Base-by-base conservation (phyloP, 2,888 invertebrate species). In the Eupithecia subumbrata region DNA sequence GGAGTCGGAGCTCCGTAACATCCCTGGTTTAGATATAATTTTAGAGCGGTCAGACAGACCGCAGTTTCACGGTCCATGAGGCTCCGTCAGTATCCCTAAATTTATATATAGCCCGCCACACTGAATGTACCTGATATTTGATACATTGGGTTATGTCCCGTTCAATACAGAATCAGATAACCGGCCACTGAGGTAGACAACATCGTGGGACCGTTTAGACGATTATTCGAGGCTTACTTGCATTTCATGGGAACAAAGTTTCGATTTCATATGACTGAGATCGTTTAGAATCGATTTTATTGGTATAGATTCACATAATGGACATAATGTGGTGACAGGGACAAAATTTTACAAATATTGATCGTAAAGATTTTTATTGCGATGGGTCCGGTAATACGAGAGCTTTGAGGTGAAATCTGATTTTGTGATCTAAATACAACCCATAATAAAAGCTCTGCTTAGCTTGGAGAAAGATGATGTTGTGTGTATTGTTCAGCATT, bases 101-200 rank as follows among this genome's bases (percentile, higher is more conserved):
- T n/a, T n/a, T 30, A 30, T 30, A 30, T 84, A 87, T 89, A 89
- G 88, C 87, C 71, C 88, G 88, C 87, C 74, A 63, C 77, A 72
- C 73, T 70, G 83, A 86, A 88, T 87, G 79, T 80, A 79, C 82
- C 78, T 82, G 91, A 89, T 86, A 94, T 88, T 81, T 81, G 90
- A 94, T 90, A 79, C 84, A 85, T 89, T 89, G 83, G 86, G 84
- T 87, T 88, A 88, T 85, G 82, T 80, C 80, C 82, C 85, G 85
- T 85, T 81, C 85, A 70, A 75, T 73, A 74, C 74, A 87, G 88
- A 89, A 84, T 86, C 86, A 83, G 85, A 88, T 75, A 90, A 86
- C 73, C 77, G 75, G 91, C 92, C 92, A 89, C 92, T 92, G 92
- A 88, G 89, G 92, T 90, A 90, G 90, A 88, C 87, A 85, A 86